A percentile compares a stretch with the other conserved stretches of the same genome.
These are phyloP conservation scores for Mnemiopsis leidyi DNA, from an alignment of 37 sponge, comb jelly and placozoan species.

Conservation along the genomic window DNA sequence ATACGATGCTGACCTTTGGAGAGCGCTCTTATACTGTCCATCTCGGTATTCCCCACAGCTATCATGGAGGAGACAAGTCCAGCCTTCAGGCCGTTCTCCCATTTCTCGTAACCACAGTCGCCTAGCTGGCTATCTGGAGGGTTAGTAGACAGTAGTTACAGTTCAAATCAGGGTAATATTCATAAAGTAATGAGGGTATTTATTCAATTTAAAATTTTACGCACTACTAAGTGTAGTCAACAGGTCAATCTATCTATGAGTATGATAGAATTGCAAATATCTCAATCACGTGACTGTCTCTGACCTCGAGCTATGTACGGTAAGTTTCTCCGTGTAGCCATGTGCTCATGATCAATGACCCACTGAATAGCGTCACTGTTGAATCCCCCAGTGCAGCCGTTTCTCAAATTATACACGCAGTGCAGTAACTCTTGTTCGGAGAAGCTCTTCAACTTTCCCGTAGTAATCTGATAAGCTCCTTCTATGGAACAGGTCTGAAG, in stretches of 20 bases:
- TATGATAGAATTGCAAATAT: no score
- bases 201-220: background rate
- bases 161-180: background rate
- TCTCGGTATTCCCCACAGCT: constrained; percentile 12
- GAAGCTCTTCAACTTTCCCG: constrained; percentile 25
- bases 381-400: constrained; percentile 23
- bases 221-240: no score
- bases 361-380: constrained; percentile 5
- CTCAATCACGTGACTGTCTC: no score
- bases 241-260: no score
- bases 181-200: background rate
- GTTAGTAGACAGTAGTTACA: background rate
- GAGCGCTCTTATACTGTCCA: background rate
- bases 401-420: constrained; percentile 15
- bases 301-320: background rate
- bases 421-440: constrained; percentile 19
- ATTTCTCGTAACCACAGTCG: constrained; percentile 3
- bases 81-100: constrained; percentile 4
- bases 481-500: background rate
- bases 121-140: background rate
- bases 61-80: background rate
- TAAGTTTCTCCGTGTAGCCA: background rate
- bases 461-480: background rate
- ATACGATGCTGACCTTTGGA: no score
- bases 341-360: background rate